These are phyloP conservation scores for Euzophera pinguis DNA, from an alignment of 2,888 invertebrate genomes.

Conservation along the genomic window DNA sequence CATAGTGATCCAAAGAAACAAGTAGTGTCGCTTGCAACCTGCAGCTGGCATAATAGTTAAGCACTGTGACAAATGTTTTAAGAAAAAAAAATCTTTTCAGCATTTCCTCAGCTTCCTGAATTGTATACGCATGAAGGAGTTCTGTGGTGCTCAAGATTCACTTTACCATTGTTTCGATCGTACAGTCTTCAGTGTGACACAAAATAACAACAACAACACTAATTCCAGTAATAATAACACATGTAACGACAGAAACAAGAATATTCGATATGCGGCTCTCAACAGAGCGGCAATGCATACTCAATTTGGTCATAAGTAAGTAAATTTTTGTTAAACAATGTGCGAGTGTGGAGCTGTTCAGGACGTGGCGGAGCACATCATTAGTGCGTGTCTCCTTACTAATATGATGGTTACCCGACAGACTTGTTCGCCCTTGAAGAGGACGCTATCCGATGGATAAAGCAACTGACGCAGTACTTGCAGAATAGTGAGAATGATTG, in stretches of 20 bases:
- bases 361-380: no score
- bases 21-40: no score
- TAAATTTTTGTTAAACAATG: constrained; percentile 14
- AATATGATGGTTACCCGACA: no score
- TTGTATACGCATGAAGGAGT: constrained; percentile 91
- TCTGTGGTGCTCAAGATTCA: constrained; percentile 89
- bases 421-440: no score
- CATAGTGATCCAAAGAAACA: no score
- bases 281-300: constrained; percentile 94
- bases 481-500: no score
- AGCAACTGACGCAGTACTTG: no score
- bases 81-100: constrained; percentile 62
- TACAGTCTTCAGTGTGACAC: constrained; percentile 60
- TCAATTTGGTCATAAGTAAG: constrained; percentile 89
- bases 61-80: no score
- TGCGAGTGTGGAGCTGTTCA: no score
- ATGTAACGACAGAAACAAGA: constrained; percentile 78
- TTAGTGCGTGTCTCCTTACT: no score
- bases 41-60: no score
- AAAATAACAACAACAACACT: constrained; percentile 48
- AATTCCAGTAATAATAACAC: constrained; percentile 49
- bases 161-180: constrained; percentile 91
- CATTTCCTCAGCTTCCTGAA: constrained; percentile 95
- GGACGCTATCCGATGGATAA: no score
- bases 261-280: constrained; percentile 93